phyloP scores from a whole-genome alignment of 2,888 invertebrate genomes.

The Lacanobia wlatinum region DNA sequence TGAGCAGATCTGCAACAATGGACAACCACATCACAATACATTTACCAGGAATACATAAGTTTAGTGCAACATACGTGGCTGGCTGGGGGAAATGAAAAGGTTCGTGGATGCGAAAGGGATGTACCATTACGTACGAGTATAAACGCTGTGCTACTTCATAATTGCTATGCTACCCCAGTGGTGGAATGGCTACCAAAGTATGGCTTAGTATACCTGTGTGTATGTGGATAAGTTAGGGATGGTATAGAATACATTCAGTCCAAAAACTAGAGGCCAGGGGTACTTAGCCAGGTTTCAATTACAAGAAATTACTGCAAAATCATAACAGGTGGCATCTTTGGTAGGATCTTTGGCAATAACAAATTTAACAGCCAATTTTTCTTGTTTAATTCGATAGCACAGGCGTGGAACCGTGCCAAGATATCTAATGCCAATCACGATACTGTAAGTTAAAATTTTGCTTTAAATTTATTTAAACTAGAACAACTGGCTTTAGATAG shows the following conservation, averaged over 20 bases:
- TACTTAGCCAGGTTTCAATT: background rate
- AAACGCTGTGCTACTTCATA: background rate
- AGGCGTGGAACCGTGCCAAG: background rate
- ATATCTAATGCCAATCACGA: background rate
- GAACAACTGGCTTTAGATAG: background rate
- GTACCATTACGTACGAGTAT: background rate
- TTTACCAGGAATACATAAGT: conserved; percentile 10
- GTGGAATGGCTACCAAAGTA: background rate
- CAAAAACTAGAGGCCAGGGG: background rate
- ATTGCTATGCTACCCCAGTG: conserved; percentile 6
- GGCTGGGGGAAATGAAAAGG: conserved; percentile 2
- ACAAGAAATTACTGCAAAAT: background rate
- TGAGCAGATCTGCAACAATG: conserved; percentile 96
- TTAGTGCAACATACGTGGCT: conserved; percentile 4
- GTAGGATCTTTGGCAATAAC: background rate
- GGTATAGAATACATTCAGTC: background rate
- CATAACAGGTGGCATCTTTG: background rate
- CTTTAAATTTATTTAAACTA: too few relatives aligned
- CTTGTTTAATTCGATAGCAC: background rate
- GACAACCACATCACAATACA: conserved; percentile 23
- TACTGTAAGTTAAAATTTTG: background rate
- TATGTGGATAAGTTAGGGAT: background rate
- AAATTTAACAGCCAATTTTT: background rate
- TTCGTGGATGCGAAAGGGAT: conserved; percentile 11
- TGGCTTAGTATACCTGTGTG: background rate